Evolutionary conservation across 1,140 invertebrate genomes (phyloP), one percentile per base, ranked within the genome.

Genomic region (Drosophila melanogaster): DNA sequence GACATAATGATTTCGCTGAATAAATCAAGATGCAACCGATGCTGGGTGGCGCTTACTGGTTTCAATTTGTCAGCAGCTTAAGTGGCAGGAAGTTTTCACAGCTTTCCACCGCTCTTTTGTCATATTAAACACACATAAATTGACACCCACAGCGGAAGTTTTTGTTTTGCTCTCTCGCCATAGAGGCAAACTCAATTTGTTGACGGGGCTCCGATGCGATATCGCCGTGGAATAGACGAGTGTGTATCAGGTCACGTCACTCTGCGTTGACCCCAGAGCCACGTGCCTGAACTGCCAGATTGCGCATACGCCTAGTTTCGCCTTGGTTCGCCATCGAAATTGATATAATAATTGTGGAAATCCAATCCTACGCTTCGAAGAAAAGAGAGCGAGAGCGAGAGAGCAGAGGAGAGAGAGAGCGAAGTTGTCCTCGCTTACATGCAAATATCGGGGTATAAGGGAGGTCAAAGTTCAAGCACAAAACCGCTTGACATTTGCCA

Each of bases 61-160:
- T 84, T 77, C 80, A 84, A 84, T 83, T 75, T 73, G 67, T 60
- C 72, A 19, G 19, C 10, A 10, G 26, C 71, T 61, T 69, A 77
- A 77, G 73, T 76, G 73, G 62, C 74, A 67, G 74, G 62, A 77
- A 77, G 72, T 49, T 69, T 38, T 71, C 49, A 30, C 44, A 3
- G 17, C 46, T 22, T 49, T 40, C 26, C 26, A 15, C 26, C 12
- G 26, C 43, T 71, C 26, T 37, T 24, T 12, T 40, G 17, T 44
- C 41, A 44, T 44, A 22, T 3, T 19, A 17, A 40, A 58, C 4
- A 33, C 26, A 11, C 26, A 26, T 15, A 53, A 72, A 57, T 74
- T 56, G 61, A 60, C 74, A 76, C 62, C 61, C 72, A 61, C 62
- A 51, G 51, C 74, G 74, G 74, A 77, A 77, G 72, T 73, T 30